Evolutionary conservation across 2,888 invertebrate genomes (phyloP), one percentile per base, ranked within the genome.

Genomic region (Drosophila subquinaria): DNA sequence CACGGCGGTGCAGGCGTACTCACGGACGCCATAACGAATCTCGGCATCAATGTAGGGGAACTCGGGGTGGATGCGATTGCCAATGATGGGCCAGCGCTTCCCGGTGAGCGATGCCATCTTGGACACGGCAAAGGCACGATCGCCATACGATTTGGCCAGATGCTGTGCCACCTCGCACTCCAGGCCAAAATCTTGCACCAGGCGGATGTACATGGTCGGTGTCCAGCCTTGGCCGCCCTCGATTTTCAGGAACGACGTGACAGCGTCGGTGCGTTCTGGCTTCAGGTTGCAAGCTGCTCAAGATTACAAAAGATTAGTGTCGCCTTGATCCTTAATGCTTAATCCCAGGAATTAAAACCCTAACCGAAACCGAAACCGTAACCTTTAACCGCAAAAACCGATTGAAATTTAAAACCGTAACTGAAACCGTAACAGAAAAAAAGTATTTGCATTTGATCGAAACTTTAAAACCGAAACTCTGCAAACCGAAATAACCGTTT

Each of bases 1-100:
- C 40, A 98, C 95, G 0, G 99, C 98, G 1, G 97, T 97, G 93
- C 97, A 96, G 6, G 99, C 99, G 93, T 99, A 99, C 93, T 99
- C 99, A 57, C 97, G 95, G 55, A 97, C 95, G 10, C 99, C 99
- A 93, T 99, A 99, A 78, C 95, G 94, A 76, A 96, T 95, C 93
- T 99, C 99, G 13, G 99, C 99, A 92, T 99, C 99, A 89, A 99
- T 97, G 93, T 99, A 99, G 0, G 99, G 99, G 93, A 98, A 99
- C 93, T 99, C 99, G 0, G 98, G 98, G 93, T 99, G 99, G 62
- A 99, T 94, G 91, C 98, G 96, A 91, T 96, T 96, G 77, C 99
- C 99, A 79, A 99, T 98, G 75, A 99, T 97, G 1, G 99, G 99
- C 99, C 99, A 99, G 70, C 99, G 94, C 93, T 97, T 98, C 87